These are phyloP conservation scores for Hermatobates lingyangjiaoensis DNA, from an alignment of 1,140 invertebrate genomes.

Conservation along the genomic window DNA sequence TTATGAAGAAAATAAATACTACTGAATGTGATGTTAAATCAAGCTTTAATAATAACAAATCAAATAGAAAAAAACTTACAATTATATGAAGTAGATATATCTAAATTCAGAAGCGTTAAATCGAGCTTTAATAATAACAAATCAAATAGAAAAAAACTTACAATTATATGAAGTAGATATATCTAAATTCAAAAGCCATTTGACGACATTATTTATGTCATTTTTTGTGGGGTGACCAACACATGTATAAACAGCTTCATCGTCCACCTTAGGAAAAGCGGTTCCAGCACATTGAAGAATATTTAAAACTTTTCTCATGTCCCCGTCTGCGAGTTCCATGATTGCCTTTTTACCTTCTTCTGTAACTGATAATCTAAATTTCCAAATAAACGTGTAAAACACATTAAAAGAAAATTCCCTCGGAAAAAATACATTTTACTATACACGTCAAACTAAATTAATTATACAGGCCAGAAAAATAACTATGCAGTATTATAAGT, in stretches of 20 bases:
- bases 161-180: conserved; percentile 63
- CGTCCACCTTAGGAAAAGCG: conserved; percentile 70
- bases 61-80: conserved; percentile 15
- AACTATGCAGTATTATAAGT: not conserved
- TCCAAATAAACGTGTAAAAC: not conserved
- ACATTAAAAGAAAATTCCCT: not conserved
- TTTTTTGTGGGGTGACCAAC: conserved; percentile 83
- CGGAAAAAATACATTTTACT: conserved; percentile 1
- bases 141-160: conserved; percentile 29
- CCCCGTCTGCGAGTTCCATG: conserved; percentile 77
- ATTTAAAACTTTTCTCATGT: conserved; percentile 95
- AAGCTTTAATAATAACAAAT: not conserved
- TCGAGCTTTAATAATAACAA: not conserved
- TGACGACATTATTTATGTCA: conserved; percentile 78
- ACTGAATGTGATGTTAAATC: not conserved
- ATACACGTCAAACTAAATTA: not conserved
- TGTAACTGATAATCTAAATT: conserved; percentile 56
- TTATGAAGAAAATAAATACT: not conserved
- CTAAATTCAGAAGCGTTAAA: not conserved
- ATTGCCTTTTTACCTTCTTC: conserved; percentile 83
- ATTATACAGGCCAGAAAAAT: not conserved
- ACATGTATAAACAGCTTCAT: conserved; percentile 87
- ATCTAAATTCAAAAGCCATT: conserved; percentile 74
- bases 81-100: not conserved
- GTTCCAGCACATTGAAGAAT: conserved; percentile 81